Evolutionary conservation across 2,113 vertebrate genomes (phyloP).

Genomic region (Forbesichthys agassizii): DNA sequence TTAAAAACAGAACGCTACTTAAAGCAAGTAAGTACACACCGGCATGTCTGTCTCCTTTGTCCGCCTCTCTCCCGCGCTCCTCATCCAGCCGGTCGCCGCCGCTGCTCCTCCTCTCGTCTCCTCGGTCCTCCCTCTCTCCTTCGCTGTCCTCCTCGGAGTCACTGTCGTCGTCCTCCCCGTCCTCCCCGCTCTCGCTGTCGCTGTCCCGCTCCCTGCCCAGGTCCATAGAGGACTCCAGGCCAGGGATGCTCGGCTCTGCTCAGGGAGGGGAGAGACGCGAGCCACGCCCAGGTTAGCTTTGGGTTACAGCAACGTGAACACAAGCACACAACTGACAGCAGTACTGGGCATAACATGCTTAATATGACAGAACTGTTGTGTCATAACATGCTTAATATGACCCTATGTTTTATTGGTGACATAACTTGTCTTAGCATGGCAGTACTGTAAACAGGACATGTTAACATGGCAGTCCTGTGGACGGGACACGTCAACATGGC

Average conservation of each 20-base stretch:
- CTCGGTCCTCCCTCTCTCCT: constrained; percentile 78
- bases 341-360: no score
- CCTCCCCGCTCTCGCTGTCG: constrained; percentile 86
- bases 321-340: no score
- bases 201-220: constrained; percentile 84
- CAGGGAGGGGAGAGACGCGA: not conserved
- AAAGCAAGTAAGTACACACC: constrained; percentile 28
- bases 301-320: no score
- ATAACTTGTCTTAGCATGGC: no score
- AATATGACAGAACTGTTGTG: no score
- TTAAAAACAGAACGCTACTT: no score
- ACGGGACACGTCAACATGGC: no score
- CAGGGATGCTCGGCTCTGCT: constrained; percentile 60
- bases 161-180: constrained; percentile 81
- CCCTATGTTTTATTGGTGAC: no score
- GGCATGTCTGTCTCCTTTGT: constrained; percentile 58
- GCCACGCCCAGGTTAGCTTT: no score
- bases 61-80: constrained; percentile 14
- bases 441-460: no score
- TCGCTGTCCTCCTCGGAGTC: constrained; percentile 88
- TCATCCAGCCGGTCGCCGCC: constrained; percentile 24
- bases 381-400: no score
- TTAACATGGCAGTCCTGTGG: no score
- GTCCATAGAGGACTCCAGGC: constrained; percentile 75
- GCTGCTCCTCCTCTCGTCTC: constrained; percentile 50